Base-by-base conservation (phyloP, 2,888 invertebrate genomes). In the Phengaris arion region DNA sequence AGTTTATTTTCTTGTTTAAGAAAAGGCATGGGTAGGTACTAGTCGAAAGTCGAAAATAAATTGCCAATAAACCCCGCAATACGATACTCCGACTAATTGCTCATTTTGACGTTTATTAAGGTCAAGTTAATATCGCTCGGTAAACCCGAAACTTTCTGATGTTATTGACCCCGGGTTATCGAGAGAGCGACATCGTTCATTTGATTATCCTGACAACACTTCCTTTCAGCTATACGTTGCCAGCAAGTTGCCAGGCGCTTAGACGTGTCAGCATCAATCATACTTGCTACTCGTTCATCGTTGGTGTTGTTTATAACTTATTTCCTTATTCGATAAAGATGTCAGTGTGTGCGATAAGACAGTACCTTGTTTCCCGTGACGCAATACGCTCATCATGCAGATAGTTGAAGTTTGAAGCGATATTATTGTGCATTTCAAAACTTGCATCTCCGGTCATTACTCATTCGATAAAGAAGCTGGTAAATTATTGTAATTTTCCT, bases 101-200 rank as follows among this genome's bases (percentile, higher is more conserved):
- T 48, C 70, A 15, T 70, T 51, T 48, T 35, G 35, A 72, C 54
- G 15, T 72, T 72, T 54, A 54, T 72, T 72, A 35, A 35, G 72
- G 72, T 72, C 72, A 52, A 54, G 52, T 54, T 72, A 70, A 51
- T 72, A 69, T 72, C 72, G 72, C 51, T 35, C 4, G 4, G 46
- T 46, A 52, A 52, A 13, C 22, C 54, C 72, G n/a, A 72, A 72
- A 51, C 51, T 15, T 35, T 64, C 15, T 48, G 12, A 6, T 35
- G 72, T 52, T 52, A 52, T 54, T 72, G 72, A 72, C 72, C 54
- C 54, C 72, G 52, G 22, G 85, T 87, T 89, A 88, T 83, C 83
- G 83, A 87, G 85, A 89, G 89, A 89, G 90, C 85, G 87, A 88
- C 89, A 90, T 89, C 89, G 85, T 90, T 92, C 86, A 91, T 89